Evolutionary conservation across 53 echinoderm and acorn worm genomes (phyloP), one percentile per base, ranked within the genome.

Genomic region (Actinopyga echinites): DNA sequence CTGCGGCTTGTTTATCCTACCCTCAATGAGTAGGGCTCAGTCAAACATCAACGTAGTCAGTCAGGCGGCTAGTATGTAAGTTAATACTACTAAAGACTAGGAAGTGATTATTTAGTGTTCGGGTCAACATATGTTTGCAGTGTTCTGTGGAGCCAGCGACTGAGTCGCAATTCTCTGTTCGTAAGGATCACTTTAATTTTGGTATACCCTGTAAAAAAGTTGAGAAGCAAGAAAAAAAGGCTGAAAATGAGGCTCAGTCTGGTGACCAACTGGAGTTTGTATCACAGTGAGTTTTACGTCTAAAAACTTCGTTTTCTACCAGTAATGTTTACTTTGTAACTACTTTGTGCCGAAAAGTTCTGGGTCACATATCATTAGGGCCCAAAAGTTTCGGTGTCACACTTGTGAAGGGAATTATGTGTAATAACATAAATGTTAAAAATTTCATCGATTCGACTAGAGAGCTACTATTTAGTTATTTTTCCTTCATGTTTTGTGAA

Each of bases 171-270:
- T 9, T 75, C 6, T 38, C 40, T 44, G 40, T 71, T 44, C 49
- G 17, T 49, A 49, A 19, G 77, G 56, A 77, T 77, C 49, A 55
- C 26, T 55, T 77, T 73, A 55, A 23, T 77, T 25, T 55, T 71
- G 44, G 40, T 30, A 77, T 54, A 77, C 77, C 21, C 21, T 24
- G 56, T 54, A 32, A 77, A 77, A n/a, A 26, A 55, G 13, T 77
- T 54, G 34, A 4, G 44, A 71, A 13, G 35, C 24, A 44, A 75
- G 78, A 77, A 8, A n/a, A n/a, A n/a, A 77, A 85, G 64, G 74
- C 79, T 40, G 57, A 83, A 84, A 88, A 82, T 45, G 89, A 88
- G 57, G 89, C 83, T 58, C 78, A 88, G 89, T 79, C 77, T 77
- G 84, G 89, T 57, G 56, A 84, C 57, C 74, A 83, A 65, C 75